Conservation (phyloP, 2,797 vertebrate genomes). For the Esox masquinongy region DNA sequence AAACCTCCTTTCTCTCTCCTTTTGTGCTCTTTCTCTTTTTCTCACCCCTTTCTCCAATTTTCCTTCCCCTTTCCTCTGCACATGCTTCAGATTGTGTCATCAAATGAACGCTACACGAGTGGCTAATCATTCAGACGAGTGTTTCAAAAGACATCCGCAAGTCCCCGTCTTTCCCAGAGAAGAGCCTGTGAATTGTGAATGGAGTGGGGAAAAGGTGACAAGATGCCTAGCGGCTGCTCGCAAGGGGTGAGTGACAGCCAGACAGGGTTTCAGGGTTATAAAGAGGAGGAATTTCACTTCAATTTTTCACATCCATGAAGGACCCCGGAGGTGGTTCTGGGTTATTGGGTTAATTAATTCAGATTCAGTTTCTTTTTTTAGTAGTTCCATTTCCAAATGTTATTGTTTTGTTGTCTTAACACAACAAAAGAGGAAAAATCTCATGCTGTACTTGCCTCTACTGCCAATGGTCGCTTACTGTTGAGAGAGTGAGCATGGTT, state of each 20-base stretch:
- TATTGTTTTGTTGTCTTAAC: slow-evolving; percentile 27
- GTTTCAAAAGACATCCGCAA: not conserved
- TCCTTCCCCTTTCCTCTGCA: not conserved
- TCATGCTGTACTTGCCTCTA: slow-evolving; percentile 49
- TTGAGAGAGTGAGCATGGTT: slow-evolving; percentile 55
- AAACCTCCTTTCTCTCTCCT: not conserved
- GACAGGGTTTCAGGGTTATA: not conserved
- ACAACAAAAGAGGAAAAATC: slow-evolving; percentile 40
- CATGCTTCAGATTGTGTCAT: not conserved
- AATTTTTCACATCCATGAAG: not conserved
- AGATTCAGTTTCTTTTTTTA: slow-evolving; percentile 2
- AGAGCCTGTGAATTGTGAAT: no score
- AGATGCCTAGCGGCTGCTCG: not conserved
- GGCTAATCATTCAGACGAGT: not conserved
- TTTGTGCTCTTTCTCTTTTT: not conserved
- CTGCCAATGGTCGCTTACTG: slow-evolving; percentile 48
- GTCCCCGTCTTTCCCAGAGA: not conserved
- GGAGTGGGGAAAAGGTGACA: not conserved
- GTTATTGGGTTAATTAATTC: slow-evolving; percentile 8
- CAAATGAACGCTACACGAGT: not conserved
- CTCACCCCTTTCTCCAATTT: not conserved
- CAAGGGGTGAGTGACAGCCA: not conserved
- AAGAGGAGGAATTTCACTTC: not conserved
- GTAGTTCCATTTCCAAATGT: slow-evolving; percentile 6
- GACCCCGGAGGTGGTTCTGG: not conserved